Percentiles rank a stretch among this genome's conserved stretches.
Evolutionary conservation across 2,797 vertebrate species (phyloP).

Genomic region (Pygocentrus nattereri): DNA sequence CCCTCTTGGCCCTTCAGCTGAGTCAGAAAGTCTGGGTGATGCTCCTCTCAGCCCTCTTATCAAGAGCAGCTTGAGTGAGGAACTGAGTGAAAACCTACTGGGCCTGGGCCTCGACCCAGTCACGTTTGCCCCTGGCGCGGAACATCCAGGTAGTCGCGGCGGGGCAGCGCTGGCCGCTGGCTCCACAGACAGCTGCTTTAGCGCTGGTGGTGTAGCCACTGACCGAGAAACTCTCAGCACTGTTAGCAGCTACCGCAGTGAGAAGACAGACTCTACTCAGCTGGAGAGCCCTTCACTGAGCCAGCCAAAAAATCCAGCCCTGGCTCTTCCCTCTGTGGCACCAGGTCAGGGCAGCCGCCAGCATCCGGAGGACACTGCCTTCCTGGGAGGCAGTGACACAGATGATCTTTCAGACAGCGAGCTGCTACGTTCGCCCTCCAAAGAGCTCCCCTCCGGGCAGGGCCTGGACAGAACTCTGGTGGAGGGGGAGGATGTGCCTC

Average conservation of each 20-base stretch:
- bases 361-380: conserved; percentile 60
- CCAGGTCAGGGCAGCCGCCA: conserved; percentile 56
- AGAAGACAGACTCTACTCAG: conserved; percentile 91
- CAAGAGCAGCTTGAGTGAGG: conserved; percentile 88
- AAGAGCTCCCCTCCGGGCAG: conserved; percentile 78
- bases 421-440: conserved; percentile 82
- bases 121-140: conserved; percentile 81
- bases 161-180: conserved; percentile 80
- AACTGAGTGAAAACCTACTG: conserved; percentile 87
- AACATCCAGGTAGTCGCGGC: conserved; percentile 79
- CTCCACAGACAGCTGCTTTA: conserved; percentile 91
- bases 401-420: conserved; percentile 87
- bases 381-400: conserved; percentile 81
- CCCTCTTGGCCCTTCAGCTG: conserved; percentile 78
- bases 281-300: conserved; percentile 87
- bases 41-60: conserved; percentile 89
- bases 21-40: conserved; percentile 84
- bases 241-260: conserved; percentile 90
- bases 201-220: conserved; percentile 81
- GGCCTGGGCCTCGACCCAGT: conserved; percentile 85
- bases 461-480: conserved; percentile 83
- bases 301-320: conserved; percentile 67
- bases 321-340: conserved; percentile 64
- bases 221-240: conserved; percentile 89
- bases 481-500: conserved; percentile 79